These are phyloP conservation scores for Danio tinwini DNA, from an alignment of 2,797 vertebrate species.

Conservation along the genomic window DNA sequence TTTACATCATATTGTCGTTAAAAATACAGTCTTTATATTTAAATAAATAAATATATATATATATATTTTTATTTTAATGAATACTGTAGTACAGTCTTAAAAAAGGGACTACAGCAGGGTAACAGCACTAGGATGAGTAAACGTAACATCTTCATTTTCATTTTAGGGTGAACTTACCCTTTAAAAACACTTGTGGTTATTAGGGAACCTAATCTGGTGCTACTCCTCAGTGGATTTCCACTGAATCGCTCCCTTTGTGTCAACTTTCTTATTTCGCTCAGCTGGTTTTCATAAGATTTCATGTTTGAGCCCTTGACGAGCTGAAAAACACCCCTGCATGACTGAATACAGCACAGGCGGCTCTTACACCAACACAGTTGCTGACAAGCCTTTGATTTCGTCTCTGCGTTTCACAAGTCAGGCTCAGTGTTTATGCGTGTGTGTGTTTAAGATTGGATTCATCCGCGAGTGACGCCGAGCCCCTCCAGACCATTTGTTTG, in stretches of 20 bases:
- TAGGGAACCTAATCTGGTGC: constrained; percentile 18
- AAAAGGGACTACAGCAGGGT: no score
- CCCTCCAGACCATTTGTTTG: constrained; percentile 40
- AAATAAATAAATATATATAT: no score
- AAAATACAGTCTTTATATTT: no score
- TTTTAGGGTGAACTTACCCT: not conserved
- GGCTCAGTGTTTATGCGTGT: constrained; percentile 30
- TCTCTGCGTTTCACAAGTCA: constrained; percentile 43
- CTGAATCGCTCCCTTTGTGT: constrained; percentile 42
- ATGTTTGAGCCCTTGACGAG: constrained; percentile 25
- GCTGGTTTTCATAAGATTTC: constrained; percentile 50
- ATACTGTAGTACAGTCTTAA: no score
- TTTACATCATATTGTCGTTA: no score
- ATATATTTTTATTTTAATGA: no score
- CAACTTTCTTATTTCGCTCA: constrained; percentile 37
- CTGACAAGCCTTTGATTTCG: constrained; percentile 51
- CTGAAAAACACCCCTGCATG: constrained; percentile 35
- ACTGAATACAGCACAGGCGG: constrained; percentile 32
- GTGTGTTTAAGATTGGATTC: constrained; percentile 11
- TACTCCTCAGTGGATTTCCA: constrained; percentile 26
- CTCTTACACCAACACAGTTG: constrained; percentile 47
- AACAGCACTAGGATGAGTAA: constrained; percentile 23
- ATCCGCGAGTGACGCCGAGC: constrained; percentile 37
- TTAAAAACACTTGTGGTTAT: constrained; percentile 1
- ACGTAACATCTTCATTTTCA: not conserved